phyloP scores from a whole-genome alignment of 2,797 vertebrate species.

The Catostomus latipinnis region DNA sequence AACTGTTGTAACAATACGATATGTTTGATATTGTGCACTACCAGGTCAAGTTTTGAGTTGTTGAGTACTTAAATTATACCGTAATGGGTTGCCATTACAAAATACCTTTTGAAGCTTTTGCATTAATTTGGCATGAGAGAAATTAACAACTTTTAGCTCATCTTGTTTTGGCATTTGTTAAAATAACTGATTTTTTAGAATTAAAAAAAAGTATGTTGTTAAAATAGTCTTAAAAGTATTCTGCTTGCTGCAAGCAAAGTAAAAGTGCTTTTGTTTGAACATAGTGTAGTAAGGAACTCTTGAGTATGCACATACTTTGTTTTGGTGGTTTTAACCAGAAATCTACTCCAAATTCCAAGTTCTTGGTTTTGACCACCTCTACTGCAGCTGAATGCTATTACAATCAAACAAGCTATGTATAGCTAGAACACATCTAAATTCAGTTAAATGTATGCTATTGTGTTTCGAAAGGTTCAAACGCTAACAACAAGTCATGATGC shows the following conservation, averaged over 20 bases:
- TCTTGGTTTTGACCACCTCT: conserved; percentile 2
- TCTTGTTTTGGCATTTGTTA: conserved; percentile 1
- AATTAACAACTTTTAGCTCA: conserved; percentile 13
- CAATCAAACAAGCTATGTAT: conserved; percentile 4
- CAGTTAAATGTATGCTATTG: background rate
- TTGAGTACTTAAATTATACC: background rate
- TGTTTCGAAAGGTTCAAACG: background rate
- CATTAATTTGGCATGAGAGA: conserved; percentile 5
- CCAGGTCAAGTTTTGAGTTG: background rate
- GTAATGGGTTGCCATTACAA: background rate
- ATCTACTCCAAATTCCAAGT: conserved; percentile 39
- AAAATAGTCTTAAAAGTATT: conserved; percentile 35
- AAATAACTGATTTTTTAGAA: background rate
- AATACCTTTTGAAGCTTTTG: conserved; percentile 14
- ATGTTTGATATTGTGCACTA: background rate
- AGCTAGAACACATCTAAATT: background rate
- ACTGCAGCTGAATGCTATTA: conserved; percentile 22
- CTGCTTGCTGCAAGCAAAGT: background rate
- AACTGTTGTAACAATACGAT: background rate
- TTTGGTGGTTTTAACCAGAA: conserved; percentile 42
- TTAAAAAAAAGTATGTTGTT: conserved; percentile 19
- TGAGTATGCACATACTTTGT: conserved; percentile 35
- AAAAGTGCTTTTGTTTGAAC: conserved; percentile 35
- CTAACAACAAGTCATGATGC: background rate
- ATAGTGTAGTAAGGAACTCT: conserved; percentile 35